Base-by-base conservation (phyloP, 2,113 vertebrate genomes). In the Microcebus griseorufus region DNA sequence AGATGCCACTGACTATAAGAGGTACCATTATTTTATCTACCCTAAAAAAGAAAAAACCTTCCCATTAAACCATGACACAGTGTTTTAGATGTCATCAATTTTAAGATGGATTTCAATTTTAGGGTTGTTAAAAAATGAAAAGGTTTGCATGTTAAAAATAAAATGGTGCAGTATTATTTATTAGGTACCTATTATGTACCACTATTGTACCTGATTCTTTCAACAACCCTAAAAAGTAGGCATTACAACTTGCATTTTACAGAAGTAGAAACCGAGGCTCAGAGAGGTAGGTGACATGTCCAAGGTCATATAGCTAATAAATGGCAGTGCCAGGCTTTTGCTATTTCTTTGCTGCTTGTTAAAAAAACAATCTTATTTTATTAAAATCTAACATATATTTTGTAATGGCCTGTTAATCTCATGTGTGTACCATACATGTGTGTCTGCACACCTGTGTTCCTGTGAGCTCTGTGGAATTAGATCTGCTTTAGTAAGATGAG, bases 31-130 rank as follows among this genome's bases (percentile, higher is more conserved):
- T 75, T 73, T 70, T 67, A 73, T 23, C 25, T 45, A 5, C 4
- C 3, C 42, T 1, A 9, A 67, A 34, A 78, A 51, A 73, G 60
- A 18, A 81, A 32, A 53, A 45, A 1, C 1, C 25, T 80, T 32
- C 64, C 4, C 51, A 22, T 16, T 48, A 83, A 91, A 42, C 29
- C 37, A 45, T 29, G 9, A 62, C 7, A 32, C 0, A 51, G 34
- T 51, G 10, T 45, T 91, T 65, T 37, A 58, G 39, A 42, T 27
- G 5, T 5, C 34, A 81, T 48, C 16, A 79, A 64, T 51, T 84
- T 93, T 45, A 93, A 18, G 64, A 93, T 37, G 42, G 10, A 45
- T 53, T 14, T 89, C 53, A 93, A 20, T 55, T 48, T 88, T 12
- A 84, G 76, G 39, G 53, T 37, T 81, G 48, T 42, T 86, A 76